Conservation (phyloP, 2,888 invertebrate species). For the Melanchra persicariae region DNA sequence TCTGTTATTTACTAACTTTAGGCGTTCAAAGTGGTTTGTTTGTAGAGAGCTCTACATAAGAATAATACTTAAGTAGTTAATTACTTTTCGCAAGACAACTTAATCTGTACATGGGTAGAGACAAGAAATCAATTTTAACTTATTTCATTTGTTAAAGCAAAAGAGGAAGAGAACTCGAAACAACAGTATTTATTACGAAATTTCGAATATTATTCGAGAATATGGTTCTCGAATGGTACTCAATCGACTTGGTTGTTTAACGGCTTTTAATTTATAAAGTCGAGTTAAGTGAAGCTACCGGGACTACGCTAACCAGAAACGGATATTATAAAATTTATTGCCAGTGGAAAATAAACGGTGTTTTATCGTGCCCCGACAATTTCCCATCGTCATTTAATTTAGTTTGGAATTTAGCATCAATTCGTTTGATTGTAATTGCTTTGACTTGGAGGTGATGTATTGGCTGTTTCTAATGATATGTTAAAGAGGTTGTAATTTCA, state of each 20-base stretch:
- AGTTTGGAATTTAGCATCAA: constrained; percentile 52
- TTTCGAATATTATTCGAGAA: constrained; percentile 34
- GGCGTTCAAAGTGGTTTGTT: background rate
- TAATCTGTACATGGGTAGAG: constrained; percentile 7
- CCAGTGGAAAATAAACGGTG: constrained; percentile 69
- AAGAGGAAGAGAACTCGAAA: constrained; percentile 19
- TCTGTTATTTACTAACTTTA: background rate
- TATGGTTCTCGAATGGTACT: constrained; percentile 40
- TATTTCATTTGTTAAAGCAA: constrained; percentile 37
- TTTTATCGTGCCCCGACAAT: constrained; percentile 65
- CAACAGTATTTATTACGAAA: constrained; percentile 31
- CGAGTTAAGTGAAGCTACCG: constrained; percentile 58
- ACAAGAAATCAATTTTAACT: constrained; percentile 33
- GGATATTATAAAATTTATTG: constrained; percentile 75
- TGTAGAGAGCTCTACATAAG: background rate
- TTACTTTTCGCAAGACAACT: constrained; percentile 25
- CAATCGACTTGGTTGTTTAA: constrained; percentile 54
- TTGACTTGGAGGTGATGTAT: constrained; percentile 23
- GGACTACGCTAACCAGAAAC: constrained; percentile 64
- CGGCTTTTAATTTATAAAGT: constrained; percentile 64
- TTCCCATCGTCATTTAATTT: constrained; percentile 59
- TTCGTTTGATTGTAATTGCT: constrained; percentile 51
- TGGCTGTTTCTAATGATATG: constrained; percentile 12
- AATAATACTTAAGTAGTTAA: constrained; percentile 3
- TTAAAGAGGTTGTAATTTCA: background rate